Percentiles rank a stretch among this genome's conserved stretches.
phyloP scores from a whole-genome alignment of 2,797 vertebrate species.

The Lemur catta region DNA sequence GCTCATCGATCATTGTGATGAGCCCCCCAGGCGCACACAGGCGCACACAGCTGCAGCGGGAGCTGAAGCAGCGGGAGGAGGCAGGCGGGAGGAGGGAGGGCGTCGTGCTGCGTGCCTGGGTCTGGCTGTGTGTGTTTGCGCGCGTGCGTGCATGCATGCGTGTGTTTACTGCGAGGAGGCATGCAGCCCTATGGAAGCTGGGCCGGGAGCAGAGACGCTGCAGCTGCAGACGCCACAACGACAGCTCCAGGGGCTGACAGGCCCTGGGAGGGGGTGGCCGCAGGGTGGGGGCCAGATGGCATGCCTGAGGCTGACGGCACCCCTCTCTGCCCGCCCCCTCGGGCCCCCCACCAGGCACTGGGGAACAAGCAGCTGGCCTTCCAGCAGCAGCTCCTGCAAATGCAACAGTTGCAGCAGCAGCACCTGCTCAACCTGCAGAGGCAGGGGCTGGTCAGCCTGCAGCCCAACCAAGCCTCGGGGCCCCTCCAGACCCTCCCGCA shows the following conservation, averaged over 20 bases:
- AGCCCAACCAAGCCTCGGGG: conserved; percentile 90
- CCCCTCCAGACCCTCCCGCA: conserved; percentile 96
- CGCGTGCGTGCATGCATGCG: conserved; percentile 54
- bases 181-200: conserved; percentile 80
- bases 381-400: conserved; percentile 99
- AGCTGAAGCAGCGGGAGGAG: background rate
- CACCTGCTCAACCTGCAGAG: conserved; percentile 98
- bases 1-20: conserved; percentile 98
- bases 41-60: conserved; percentile 89
- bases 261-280: conserved; percentile 73
- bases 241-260: conserved; percentile 61
- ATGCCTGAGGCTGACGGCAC: conserved; percentile 60
- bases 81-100: conserved; percentile 52
- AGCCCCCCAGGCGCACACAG: conserved; percentile 88
- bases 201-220: conserved; percentile 72
- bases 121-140: conserved; percentile 55
- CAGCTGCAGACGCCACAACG: conserved; percentile 51
- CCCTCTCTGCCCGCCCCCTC: conserved; percentile 77
- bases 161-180: conserved; percentile 76
- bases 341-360: conserved; percentile 87
- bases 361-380: conserved; percentile 99
- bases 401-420: conserved; percentile 99
- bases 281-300: conserved; percentile 69
- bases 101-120: conserved; percentile 64
- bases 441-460: conserved; percentile 96